Evolutionary conservation across 1,140 invertebrate genomes (phyloP), one percentile per base, ranked within the genome.

Genomic region (Camponotus pennsylvanicus): DNA sequence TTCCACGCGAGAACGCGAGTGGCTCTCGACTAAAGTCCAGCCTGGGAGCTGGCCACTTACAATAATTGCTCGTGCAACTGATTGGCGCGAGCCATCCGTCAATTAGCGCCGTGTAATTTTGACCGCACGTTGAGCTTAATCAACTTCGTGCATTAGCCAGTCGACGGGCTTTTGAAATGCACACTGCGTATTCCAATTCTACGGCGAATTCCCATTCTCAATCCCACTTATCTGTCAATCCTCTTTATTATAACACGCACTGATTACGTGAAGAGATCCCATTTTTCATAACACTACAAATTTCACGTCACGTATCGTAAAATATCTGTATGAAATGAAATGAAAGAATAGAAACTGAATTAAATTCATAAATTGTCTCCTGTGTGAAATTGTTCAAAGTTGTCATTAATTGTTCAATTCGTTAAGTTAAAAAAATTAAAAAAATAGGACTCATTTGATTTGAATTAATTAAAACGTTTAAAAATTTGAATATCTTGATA

Each of bases 101-200:
- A 91, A 90, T 92, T 92, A 91, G 85, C 79, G 73, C 75, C 86
- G 85, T 85, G 87, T 91, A 91, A 91, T 92, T 86, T 91, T 85
- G 86, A 71, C 82, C 52, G 85, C 85, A 76, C 80, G 86, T 92
- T 88, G 85, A 89, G 88, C 87, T 89, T 91, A 91, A 92, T 92
- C 90, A 92, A 92, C 85, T 91, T 79, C 79, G 75, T 87, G 66
- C 84, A 87, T 89, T 86, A 86, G 86, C 69, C 90, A 59, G 85
- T 61, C 73, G 64, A 69, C 63, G 57, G 67, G 75, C 71, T 83
- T 73, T 80, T 85, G 63, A 86, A 86, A 70, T 59, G 66, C 71
- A 77, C 57, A 42, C 63, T 57, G 27, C 34, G 5, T 52, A 34
- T 13, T 27, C 27, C 27, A 27, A 27, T 27, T 27, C 27, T 18